Conservation (phyloP, 2,113 vertebrate species). For the Steatornis caripensis region DNA sequence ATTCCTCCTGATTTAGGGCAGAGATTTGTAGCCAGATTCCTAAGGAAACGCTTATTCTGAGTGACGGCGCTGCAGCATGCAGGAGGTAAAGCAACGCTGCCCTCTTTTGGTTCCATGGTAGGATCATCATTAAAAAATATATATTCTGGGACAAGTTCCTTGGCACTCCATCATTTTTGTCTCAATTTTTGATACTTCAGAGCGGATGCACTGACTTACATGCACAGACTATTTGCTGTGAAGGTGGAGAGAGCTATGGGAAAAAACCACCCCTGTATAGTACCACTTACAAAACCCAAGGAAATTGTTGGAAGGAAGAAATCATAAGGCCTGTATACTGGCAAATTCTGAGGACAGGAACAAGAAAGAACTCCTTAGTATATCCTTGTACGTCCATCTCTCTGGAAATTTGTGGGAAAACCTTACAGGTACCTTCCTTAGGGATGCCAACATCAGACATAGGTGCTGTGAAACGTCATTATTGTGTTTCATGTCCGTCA, state of each 20-base stretch:
- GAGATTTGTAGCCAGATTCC: neutral
- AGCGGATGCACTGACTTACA: neutral
- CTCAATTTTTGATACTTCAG: neutral
- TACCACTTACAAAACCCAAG: neutral
- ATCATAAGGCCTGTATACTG: neutral
- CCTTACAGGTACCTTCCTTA: neutral
- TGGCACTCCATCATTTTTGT: neutral
- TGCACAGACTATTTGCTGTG: neutral
- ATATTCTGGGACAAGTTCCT: neutral
- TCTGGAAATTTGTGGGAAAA: neutral
- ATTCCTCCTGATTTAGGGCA: neutral
- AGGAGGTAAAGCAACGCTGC: neutral
- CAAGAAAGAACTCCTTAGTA: neutral
- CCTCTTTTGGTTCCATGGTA: constrained; percentile 43
- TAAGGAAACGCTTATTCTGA: neutral
- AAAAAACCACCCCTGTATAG: neutral
- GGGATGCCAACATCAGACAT: neutral
- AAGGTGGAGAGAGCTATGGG: neutral
- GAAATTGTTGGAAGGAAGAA: neutral
- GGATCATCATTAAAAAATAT: neutral
- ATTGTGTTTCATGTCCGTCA: neutral
- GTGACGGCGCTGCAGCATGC: rapidly evolving
- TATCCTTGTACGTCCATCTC: neutral
- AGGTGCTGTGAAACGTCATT: neutral
- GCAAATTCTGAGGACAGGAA: neutral